A percentile compares a stretch with the other conserved stretches of the same genome.
These are phyloP conservation scores for Encarsia formosa DNA, from an alignment of 2,888 invertebrate species.

Conservation along the genomic window DNA sequence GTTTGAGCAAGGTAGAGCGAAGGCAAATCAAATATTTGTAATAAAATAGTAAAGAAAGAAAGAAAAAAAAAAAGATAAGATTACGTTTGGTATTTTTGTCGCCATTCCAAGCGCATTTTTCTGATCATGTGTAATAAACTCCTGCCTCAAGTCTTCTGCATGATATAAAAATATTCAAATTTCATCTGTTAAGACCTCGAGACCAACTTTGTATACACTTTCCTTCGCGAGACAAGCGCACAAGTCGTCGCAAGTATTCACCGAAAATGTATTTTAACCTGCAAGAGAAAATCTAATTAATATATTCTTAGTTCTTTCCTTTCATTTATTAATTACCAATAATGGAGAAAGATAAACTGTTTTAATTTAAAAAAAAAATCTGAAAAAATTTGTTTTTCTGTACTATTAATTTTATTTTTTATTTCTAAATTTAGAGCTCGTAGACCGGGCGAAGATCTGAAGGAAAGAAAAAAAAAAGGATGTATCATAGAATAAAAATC, in stretches of 20 bases:
- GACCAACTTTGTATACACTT: slow-evolving; percentile 24
- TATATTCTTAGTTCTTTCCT: slow-evolving; percentile 9
- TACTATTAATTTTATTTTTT: slow-evolving; percentile 10
- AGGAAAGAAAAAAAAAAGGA: slow-evolving; percentile 7
- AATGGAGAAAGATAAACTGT: slow-evolving; percentile 10
- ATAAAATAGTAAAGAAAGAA: neutral
- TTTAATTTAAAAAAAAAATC: slow-evolving; percentile 6
- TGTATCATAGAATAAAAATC: neutral
- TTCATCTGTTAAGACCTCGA: slow-evolving; percentile 13
- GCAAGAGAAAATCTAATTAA: slow-evolving; percentile 22
- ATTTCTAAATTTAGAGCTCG: slow-evolving; percentile 27
- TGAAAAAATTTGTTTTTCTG: slow-evolving; percentile 9
- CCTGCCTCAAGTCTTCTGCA: slow-evolving; percentile 15
- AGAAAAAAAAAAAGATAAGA: too few relatives aligned
- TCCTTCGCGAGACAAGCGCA: slow-evolving; percentile 26
- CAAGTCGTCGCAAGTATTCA: slow-evolving; percentile 29
- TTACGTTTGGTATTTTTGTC: slow-evolving; percentile 18
- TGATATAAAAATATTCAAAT: slow-evolving; percentile 9
- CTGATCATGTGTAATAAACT: slow-evolving; percentile 8
- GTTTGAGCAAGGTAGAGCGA: too few relatives aligned
- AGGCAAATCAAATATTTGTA: neutral
- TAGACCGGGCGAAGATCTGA: slow-evolving; percentile 29
- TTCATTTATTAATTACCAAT: neutral
- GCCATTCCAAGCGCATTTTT: slow-evolving; percentile 27
- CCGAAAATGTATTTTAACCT: slow-evolving; percentile 27